These are phyloP conservation scores for Sebastes trivittatus DNA, from an alignment of 2,797 vertebrate species.

Conservation along the genomic window DNA sequence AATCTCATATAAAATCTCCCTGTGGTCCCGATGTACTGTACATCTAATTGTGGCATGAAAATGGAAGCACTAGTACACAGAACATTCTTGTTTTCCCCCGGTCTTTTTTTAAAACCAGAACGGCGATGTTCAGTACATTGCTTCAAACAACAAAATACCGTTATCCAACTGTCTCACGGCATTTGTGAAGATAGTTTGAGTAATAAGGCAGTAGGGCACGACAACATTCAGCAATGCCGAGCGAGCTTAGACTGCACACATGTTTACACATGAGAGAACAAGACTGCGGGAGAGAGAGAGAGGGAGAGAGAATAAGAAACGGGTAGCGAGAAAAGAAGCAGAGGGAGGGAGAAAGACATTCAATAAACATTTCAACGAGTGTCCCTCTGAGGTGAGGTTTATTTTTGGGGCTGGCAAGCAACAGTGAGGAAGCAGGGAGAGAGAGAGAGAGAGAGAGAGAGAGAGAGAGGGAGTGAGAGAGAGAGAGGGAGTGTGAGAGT, in stretches of 20 bases:
- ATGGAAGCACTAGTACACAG: neutral
- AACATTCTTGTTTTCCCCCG: neutral
- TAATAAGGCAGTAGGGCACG: slow-evolving; percentile 44
- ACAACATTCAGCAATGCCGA: slow-evolving; percentile 24
- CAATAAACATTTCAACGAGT: slow-evolving; percentile 67
- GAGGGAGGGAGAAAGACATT: slow-evolving; percentile 48
- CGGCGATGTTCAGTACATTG: neutral
- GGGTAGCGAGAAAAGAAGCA: neutral
- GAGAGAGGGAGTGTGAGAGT: neutral
- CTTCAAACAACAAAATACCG: slow-evolving; percentile 29
- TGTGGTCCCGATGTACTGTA: neutral
- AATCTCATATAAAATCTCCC: neutral
- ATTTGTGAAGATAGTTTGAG: slow-evolving; percentile 39
- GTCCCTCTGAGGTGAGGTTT: slow-evolving; percentile 68
- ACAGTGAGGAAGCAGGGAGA: slow-evolving; percentile 54
- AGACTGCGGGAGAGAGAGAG: slow-evolving; percentile 13
- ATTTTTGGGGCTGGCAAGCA: slow-evolving; percentile 74
- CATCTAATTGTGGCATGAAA: neutral
- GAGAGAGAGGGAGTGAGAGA: neutral
- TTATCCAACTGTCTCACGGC: slow-evolving; percentile 27
- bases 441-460: neutral
- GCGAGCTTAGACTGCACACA: slow-evolving; percentile 23
- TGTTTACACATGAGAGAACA: slow-evolving; percentile 48
- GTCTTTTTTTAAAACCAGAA: slow-evolving; percentile 6
- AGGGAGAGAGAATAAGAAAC: neutral